Percentiles rank a stretch among this genome's conserved stretches.
These are phyloP conservation scores for Chlorodrepanis virens DNA, from an alignment of 2,113 vertebrate genomes.

Conservation along the genomic window DNA sequence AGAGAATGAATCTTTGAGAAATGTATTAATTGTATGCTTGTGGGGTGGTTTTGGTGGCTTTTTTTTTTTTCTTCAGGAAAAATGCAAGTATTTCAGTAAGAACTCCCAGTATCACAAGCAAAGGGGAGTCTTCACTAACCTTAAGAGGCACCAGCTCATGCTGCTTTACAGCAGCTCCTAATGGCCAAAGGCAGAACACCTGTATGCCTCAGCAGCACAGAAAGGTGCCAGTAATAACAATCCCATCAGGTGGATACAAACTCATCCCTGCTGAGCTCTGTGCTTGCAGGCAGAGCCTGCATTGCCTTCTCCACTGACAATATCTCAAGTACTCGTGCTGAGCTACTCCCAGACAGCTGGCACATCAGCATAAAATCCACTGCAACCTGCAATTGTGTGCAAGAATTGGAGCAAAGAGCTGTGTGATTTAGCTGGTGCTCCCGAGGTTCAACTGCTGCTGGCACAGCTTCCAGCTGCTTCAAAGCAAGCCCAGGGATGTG, in stretches of 20 bases:
- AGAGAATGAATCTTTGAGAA: background rate
- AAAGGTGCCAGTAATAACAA: background rate
- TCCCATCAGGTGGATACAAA: background rate
- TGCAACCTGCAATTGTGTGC: background rate
- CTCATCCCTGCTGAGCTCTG: background rate
- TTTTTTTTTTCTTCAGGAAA: background rate
- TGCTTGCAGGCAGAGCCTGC: background rate
- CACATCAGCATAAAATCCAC: slow-evolving; percentile 9
- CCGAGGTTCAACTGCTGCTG: background rate
- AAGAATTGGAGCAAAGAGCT: slow-evolving; percentile 29
- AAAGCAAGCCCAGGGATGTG: slow-evolving; percentile 21
- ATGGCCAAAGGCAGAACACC: background rate
- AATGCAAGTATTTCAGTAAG: background rate
- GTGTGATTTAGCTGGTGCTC: slow-evolving; percentile 7
- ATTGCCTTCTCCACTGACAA: background rate
- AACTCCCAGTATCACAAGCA: background rate
- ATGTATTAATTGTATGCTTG: background rate
- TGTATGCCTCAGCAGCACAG: background rate
- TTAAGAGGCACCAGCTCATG: background rate
- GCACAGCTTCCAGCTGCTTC: slow-evolving; percentile 22
- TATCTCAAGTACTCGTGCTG: background rate
- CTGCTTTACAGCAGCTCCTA: background rate
- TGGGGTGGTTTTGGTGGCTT: no score
- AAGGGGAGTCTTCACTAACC: background rate
- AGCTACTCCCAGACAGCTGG: background rate